These are phyloP conservation scores for Podarcis muralis DNA, from an alignment of 2,113 vertebrate genomes.

Conservation along the genomic window DNA sequence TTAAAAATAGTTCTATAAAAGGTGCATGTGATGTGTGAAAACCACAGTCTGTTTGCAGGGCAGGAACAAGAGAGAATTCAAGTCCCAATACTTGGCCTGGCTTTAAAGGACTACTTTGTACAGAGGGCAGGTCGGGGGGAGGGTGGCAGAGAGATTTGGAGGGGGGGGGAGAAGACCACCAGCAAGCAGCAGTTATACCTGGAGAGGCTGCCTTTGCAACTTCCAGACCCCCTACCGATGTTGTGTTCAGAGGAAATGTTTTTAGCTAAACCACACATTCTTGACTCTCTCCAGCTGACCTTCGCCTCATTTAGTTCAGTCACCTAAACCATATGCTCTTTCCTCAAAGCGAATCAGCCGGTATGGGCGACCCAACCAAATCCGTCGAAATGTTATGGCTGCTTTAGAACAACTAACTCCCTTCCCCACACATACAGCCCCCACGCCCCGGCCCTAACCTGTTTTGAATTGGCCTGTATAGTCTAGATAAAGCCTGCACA, in stretches of 20 bases:
- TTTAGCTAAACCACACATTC: slow-evolving; percentile 22
- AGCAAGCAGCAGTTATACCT: fast-evolving
- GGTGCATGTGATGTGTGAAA: fast-evolving
- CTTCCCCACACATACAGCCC: not conserved
- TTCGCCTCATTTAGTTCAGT: not conserved
- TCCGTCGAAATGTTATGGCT: not conserved
- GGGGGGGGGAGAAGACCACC: slow-evolving; percentile 12
- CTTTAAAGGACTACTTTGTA: slow-evolving; percentile 38
- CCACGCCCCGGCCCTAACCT: not conserved
- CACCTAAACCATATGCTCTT: not conserved
- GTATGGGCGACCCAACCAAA: not conserved
- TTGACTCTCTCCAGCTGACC: not conserved
- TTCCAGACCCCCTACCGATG: not conserved
- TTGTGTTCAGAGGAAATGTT: not conserved
- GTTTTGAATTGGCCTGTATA: not conserved
- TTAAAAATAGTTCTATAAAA: not conserved
- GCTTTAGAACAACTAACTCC: not conserved
- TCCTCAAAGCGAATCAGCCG: not conserved
- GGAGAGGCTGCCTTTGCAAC: not conserved
- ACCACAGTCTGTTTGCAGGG: not conserved
- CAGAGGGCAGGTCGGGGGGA: not conserved
- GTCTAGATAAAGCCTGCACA: not conserved
- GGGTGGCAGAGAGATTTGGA: no score
- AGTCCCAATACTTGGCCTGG: fast-evolving
- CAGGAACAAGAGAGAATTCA: slow-evolving; percentile 34